Percentiles rank a stretch among this genome's conserved stretches.
Conservation (phyloP, 2,797 vertebrate genomes). For the Scyliorhinus canicula region DNA sequence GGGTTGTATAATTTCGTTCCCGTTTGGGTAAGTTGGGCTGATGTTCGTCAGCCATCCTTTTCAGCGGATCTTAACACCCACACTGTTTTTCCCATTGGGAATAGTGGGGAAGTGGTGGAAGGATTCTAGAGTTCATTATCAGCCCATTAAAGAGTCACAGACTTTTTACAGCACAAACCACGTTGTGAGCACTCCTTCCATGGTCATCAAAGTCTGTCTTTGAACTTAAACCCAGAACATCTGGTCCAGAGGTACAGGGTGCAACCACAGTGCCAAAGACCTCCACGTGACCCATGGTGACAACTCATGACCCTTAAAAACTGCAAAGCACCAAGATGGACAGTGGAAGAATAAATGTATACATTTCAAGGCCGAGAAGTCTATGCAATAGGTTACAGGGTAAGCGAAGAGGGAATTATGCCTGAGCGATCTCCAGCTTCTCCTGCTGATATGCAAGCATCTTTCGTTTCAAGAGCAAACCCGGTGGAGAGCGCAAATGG, state of each 20-base stretch:
- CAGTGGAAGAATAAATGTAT: neutral
- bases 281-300: too few species aligned
- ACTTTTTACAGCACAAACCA: too few species aligned
- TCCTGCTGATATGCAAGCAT: neutral
- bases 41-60: neutral
- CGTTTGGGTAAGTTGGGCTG: neutral
- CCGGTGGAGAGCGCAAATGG: neutral
- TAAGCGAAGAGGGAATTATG: neutral
- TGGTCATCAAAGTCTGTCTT: too few species aligned
- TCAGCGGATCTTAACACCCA: too few species aligned
- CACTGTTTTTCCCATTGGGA: too few species aligned
- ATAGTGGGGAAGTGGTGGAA: too few species aligned
- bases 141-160: too few species aligned
- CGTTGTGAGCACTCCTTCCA: too few species aligned
- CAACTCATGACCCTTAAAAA: neutral
- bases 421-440: neutral
- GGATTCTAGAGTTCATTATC: too few species aligned
- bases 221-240: too few species aligned
- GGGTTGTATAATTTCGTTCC: neutral
- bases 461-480: neutral
- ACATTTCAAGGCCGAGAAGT: neutral
- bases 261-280: too few species aligned
- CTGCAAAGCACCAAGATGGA: neutral
- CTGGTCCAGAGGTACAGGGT: too few species aligned
- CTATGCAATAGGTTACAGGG: neutral